phyloP scores from a whole-genome alignment of 2,113 vertebrate species.

The Dasyornis broadbenti region DNA sequence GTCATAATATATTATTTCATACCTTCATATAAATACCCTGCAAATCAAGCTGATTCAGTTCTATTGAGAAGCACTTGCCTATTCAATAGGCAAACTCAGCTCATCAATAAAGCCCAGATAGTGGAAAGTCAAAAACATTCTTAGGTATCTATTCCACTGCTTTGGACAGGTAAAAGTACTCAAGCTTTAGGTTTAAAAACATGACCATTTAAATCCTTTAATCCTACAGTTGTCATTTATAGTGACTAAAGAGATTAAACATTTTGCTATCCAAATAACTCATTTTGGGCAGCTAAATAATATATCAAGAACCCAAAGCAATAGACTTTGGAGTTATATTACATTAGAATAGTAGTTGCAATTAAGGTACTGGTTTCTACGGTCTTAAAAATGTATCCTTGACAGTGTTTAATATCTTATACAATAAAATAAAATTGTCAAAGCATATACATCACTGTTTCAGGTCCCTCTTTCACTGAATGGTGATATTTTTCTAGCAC shows the following conservation, averaged over 20 bases:
- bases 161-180: constrained; percentile 11
- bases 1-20: background rate
- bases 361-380: constrained; percentile 52
- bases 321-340: constrained; percentile 62
- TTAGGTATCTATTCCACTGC: background rate
- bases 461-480: constrained; percentile 1
- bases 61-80: background rate
- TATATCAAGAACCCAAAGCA: too few species aligned
- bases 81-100: constrained; percentile 10
- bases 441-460: background rate
- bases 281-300: constrained; percentile 64
- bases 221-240: constrained; percentile 67
- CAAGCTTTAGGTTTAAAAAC: constrained; percentile 62
- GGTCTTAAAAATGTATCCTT: constrained; percentile 16
- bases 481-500: background rate
- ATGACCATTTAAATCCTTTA: constrained; percentile 64
- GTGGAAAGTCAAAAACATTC: background rate
- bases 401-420: background rate
- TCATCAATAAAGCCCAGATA: background rate
- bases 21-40: constrained; percentile 29
- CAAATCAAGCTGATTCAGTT: background rate
- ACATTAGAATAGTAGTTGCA: constrained; percentile 51
- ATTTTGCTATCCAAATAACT: constrained; percentile 67
- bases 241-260: constrained; percentile 64
- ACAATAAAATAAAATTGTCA: background rate